Evolutionary conservation across 2,113 vertebrate genomes (phyloP), one percentile per base, ranked within the genome.

Genomic region (Melanocharis versteri): DNA sequence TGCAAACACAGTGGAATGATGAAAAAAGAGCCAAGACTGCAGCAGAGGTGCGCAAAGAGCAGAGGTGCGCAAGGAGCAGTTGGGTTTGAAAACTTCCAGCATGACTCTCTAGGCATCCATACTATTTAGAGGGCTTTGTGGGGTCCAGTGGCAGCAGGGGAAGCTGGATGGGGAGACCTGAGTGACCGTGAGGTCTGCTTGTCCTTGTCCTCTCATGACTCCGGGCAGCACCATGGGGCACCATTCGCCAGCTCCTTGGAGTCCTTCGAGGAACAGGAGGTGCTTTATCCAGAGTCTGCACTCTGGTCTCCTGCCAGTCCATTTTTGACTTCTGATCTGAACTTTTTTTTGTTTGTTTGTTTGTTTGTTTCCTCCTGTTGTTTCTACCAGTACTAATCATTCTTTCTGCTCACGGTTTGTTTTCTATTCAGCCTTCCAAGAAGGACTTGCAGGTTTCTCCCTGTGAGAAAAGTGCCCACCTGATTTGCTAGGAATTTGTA

Each of bases 1-100:
- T 1, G 1, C 28, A 80, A 21, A 48, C 1, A 0, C 27, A 8
- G 16, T 53, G 31, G 22, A 84, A 62, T 71, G 44, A 48, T 3
- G 3, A 33, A 65, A 78, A 76, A 84, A 42, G 27, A 87, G 23
- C 18, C 12, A 37, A 42, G 51, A 23, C 21, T 35, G 10, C 17
- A n/a, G 4, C 12, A 19, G 44, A 57, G 24, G 11, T 57, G 7
- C 16, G 12, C 35, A 39, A 39, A 60, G 58, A 58, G 23, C 9
- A 21, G 42, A 57, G 15, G 9, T 50, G 5, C 6, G 30, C 22
- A 35, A 45, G 54, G 19, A 75, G 7, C 12, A 15, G 4, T 6
- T 80, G 57, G 15, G 23, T 60, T 85, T 72, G 44, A 40, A n/a
- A 64, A 8, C 30, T 82, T 75, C 33, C 35, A 75, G 28, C 4